phyloP scores from a whole-genome alignment of 2,888 invertebrate genomes.

The Lycocerus yunnanus region DNA sequence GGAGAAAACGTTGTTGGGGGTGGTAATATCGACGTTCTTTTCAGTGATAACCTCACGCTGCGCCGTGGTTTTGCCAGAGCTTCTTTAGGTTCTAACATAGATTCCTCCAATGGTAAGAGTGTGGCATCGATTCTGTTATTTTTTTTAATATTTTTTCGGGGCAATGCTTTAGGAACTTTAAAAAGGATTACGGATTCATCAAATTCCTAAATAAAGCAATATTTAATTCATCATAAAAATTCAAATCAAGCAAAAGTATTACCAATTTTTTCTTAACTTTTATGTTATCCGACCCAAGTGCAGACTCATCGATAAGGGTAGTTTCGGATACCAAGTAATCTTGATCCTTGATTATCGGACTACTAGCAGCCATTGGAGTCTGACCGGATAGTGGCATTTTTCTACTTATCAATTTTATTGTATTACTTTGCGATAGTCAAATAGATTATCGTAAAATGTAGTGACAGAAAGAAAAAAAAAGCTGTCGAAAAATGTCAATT shows the following conservation, averaged over 20 bases:
- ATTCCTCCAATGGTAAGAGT: background rate
- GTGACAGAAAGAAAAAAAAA: too few relatives aligned
- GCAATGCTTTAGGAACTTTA: conserved; percentile 5
- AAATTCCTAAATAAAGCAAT: background rate
- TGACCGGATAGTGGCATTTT: conserved; percentile 34
- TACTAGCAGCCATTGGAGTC: conserved; percentile 38
- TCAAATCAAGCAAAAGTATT: background rate
- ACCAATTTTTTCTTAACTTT: background rate
- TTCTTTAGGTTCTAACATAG: background rate
- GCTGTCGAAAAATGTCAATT: too few relatives aligned
- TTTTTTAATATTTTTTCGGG: background rate
- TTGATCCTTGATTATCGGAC: conserved; percentile 31
- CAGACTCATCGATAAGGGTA: background rate
- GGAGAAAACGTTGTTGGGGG: background rate
- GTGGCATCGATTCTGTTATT: background rate
- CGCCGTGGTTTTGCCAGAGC: background rate
- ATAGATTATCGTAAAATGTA: too few relatives aligned
- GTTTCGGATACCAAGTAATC: background rate
- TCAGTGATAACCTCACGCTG: background rate
- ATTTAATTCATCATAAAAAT: conserved; percentile 23
- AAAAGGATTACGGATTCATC: background rate
- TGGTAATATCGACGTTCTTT: background rate
- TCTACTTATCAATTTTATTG: background rate
- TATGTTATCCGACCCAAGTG: background rate
- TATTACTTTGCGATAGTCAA: too few relatives aligned